phyloP scores from a whole-genome alignment of 1,140 invertebrate species.

The Drosophila guanche region DNA sequence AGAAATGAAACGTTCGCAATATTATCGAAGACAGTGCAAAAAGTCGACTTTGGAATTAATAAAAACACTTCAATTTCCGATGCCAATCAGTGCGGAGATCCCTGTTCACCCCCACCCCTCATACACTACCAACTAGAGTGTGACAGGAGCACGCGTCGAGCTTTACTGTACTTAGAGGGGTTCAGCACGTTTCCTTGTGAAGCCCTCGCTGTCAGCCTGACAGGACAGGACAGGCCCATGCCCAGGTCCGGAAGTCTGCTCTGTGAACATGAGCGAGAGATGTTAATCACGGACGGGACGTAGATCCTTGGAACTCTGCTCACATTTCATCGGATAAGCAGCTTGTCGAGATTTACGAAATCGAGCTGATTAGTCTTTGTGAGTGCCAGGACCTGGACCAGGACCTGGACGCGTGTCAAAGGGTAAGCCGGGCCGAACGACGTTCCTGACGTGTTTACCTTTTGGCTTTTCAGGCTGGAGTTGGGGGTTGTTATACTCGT shows the following conservation, averaged over 20 bases:
- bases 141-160: slow-evolving; percentile 67
- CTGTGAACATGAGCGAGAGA: slow-evolving; percentile 45
- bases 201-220: slow-evolving; percentile 66
- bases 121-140: not conserved
- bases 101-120: slow-evolving; percentile 7
- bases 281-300: slow-evolving; percentile 65
- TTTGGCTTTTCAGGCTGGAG: slow-evolving; percentile 54
- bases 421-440: slow-evolving; percentile 42
- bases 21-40: slow-evolving; percentile 34
- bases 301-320: slow-evolving; percentile 66
- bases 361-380: slow-evolving; percentile 76
- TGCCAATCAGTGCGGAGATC: slow-evolving; percentile 61
- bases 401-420: slow-evolving; percentile 55
- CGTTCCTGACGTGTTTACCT: slow-evolving; percentile 66
- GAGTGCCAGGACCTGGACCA: slow-evolving; percentile 19
- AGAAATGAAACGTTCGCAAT: slow-evolving; percentile 53
- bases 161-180: slow-evolving; percentile 67
- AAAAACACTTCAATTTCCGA: slow-evolving; percentile 80
- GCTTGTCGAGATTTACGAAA: slow-evolving; percentile 82
- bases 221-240: slow-evolving; percentile 23
- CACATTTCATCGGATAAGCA: slow-evolving; percentile 81
- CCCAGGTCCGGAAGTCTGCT: slow-evolving; percentile 51
- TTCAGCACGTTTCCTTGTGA: slow-evolving; percentile 41
- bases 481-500: slow-evolving; percentile 28
- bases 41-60: slow-evolving; percentile 69